Base-by-base conservation (phyloP, 2,888 invertebrate genomes). In the Plagodis pulveraria region DNA sequence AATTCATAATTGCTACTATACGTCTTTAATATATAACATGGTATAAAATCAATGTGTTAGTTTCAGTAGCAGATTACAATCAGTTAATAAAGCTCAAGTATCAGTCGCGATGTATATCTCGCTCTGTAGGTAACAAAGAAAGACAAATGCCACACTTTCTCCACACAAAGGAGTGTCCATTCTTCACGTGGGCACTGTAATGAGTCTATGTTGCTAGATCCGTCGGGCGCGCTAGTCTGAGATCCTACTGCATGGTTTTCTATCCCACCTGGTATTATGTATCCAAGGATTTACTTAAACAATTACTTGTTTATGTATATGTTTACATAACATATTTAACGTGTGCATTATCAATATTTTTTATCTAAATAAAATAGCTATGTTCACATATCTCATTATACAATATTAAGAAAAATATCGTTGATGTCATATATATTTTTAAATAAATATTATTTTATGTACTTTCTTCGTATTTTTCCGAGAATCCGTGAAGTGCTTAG, bases 101-200 rank as follows among this genome's bases (percentile, higher is more conserved):
- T 72, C 76, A 74, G 63, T 70, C 57, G 51, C 64, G 80, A 81
- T 80, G 64, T 69, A 62, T 80, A 81, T 80, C 80, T 72, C 71
- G 68, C 71, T 72, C 71, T 72, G 73, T 70, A 77, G 70, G 77
- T 72, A 78, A 85, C 85, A 84, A 86, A 86, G 85, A 85, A 81
- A 88, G 87, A 89, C 84, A 83, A 89, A 88, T 87, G 80, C 78
- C 77, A 76, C 80, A 78, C 80, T 83, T 86, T 84, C 81, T 78
- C 79, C 71, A 71, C 74, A 85, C 83, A 86, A 88, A 86, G 83
- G 78, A 83, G 81, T 84, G 82, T 86, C 87, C 84, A 86, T 88
- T 89, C 88, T 88, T 88, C 78, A 82, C 76, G 66, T 72, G 71
- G 59, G 73, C 65, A 74, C 72, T 75, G 81, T 87, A 89, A 86